A percentile compares a stretch with the other conserved stretches of the same genome.
These are phyloP conservation scores for Sebastes vulpes DNA, from an alignment of 2,797 vertebrate genomes.

Conservation along the genomic window DNA sequence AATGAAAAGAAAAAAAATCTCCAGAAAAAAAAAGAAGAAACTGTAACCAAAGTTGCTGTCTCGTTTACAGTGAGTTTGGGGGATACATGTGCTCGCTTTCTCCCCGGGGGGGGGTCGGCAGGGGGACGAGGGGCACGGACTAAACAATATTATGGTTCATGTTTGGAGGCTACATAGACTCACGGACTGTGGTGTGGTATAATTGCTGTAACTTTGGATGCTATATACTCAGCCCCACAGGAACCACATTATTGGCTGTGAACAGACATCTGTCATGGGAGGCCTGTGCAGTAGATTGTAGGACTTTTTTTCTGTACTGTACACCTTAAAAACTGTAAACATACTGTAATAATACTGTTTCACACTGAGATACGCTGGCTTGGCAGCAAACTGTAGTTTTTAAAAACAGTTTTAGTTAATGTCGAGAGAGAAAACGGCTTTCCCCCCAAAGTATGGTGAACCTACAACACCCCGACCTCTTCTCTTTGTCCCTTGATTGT, in stretches of 20 bases:
- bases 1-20: conserved; percentile 76
- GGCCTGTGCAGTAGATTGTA: conserved; percentile 99
- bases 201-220: conserved; percentile 90
- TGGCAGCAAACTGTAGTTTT: conserved; percentile 99
- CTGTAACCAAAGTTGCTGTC: conserved; percentile 99
- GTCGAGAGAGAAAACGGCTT: conserved; percentile 94
- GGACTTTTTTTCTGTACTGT: conserved; percentile 97
- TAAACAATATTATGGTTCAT: conserved; percentile 81
- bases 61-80: conserved; percentile 99
- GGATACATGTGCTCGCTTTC: conserved; percentile 86
- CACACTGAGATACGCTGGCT: conserved; percentile 96
- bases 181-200: conserved; percentile 93
- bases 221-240: conserved; percentile 92
- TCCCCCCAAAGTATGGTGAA: conserved; percentile 99
- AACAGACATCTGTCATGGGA: conserved; percentile 92
- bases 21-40: conserved; percentile 76
- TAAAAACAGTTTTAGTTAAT: conserved; percentile 99
- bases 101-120: conserved; percentile 68
- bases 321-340: conserved; percentile 98
- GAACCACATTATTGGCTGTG: conserved; percentile 93
- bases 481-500: conserved; percentile 99
- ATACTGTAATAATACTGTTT: conserved; percentile 99
- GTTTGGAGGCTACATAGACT: conserved; percentile 91
- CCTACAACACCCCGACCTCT: conserved; percentile 99
- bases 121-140: conserved; percentile 78